These are phyloP conservation scores for Polymixis flavicincta DNA, from an alignment of 2,888 invertebrate species.

Conservation along the genomic window DNA sequence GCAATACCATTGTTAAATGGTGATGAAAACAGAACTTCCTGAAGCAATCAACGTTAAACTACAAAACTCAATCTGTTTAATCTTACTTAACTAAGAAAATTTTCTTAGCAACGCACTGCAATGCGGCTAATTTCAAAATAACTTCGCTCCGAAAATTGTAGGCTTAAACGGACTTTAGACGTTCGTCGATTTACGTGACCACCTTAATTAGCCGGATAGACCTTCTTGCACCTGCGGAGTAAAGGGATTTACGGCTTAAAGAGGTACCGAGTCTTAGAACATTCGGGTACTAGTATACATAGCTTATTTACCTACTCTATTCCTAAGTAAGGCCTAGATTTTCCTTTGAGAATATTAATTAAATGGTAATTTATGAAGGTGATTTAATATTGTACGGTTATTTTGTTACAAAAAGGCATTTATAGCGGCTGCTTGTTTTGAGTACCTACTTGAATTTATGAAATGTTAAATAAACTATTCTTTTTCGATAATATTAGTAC, in stretches of 20 bases:
- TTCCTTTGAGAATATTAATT: constrained; percentile 21
- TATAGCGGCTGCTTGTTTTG: background rate
- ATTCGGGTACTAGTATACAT: constrained; percentile 55
- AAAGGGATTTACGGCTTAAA: constrained; percentile 79
- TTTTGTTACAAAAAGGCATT: background rate
- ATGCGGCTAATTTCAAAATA: constrained; percentile 73
- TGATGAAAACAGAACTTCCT: constrained; percentile 20
- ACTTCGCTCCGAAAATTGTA: constrained; percentile 74
- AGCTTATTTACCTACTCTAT: constrained; percentile 45
- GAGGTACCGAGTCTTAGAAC: constrained; percentile 65
- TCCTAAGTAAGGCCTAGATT: constrained; percentile 34
- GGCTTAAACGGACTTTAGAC: constrained; percentile 76
- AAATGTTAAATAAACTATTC: background rate
- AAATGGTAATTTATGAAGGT: constrained; percentile 1
- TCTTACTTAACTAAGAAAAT: constrained; percentile 49
- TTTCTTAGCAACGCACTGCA: constrained; percentile 66
- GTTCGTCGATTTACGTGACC: constrained; percentile 78
- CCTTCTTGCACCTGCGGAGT: constrained; percentile 82
- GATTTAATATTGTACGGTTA: background rate
- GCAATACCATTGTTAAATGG: constrained; percentile 7
- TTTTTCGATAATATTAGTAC: background rate
- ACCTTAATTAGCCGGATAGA: constrained; percentile 84
- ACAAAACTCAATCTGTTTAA: constrained; percentile 46
- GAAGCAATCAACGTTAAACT: constrained; percentile 52
- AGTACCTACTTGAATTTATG: background rate